Conservation (phyloP, 2,888 invertebrate species). For the Xylocampa areola region DNA sequence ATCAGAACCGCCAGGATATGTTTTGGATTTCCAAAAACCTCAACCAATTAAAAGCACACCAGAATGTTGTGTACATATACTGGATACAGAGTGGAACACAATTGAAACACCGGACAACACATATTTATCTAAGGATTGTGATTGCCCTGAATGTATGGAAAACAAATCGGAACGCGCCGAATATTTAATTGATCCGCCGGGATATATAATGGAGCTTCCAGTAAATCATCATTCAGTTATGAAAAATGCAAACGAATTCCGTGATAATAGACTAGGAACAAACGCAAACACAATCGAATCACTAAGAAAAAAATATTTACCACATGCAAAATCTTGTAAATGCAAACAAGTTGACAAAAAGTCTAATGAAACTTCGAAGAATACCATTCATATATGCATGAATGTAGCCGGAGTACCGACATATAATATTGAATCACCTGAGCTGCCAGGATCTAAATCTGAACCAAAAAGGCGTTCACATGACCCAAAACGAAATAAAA, state of each 20-base stretch:
- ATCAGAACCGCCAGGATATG: background rate
- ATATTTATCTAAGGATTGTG: background rate
- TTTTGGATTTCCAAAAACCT: background rate
- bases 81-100: background rate
- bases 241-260: background rate
- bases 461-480: background rate
- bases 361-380: background rate
- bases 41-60: background rate
- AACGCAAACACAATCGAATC: background rate
- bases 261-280: background rate
- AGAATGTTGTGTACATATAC: too few species aligned
- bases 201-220: conserved; percentile 3
- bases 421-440: background rate
- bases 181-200: background rate
- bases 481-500: background rate
- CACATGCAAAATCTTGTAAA: background rate
- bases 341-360: conserved; percentile 2
- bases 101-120: background rate
- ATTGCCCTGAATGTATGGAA: background rate
- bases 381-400: background rate
- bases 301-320: background rate
- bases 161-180: background rate
- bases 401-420: background rate
- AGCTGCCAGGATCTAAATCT: background rate
- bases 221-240: background rate